Base-by-base conservation (phyloP, 2,797 vertebrate genomes). In the Mus minutoides region DNA sequence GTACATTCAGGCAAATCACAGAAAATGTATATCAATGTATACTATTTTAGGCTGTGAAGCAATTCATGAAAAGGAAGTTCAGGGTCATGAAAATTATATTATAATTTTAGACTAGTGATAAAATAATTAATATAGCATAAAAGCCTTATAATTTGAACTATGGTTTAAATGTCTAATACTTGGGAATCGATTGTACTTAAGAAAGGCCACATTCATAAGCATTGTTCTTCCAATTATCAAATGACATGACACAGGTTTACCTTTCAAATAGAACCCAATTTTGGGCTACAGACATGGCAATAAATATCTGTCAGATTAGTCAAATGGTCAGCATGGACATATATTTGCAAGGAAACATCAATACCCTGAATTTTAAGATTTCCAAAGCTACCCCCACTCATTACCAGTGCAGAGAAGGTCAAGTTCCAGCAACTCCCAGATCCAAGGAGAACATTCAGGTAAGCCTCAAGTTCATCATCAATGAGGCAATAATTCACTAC, bases 131-230 rank as follows among this genome's bases (percentile, higher is more conserved):
- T 9, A 80, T 80, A 43, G 88, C 26, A 93, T 83, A 89, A 90
- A 94, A 94, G 21, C 6, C 17, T 90, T 67, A 83, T 88, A 92
- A 90, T 83, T 94, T 84, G 91, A 54, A 16, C 11, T 75, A n/a
- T 31, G 92, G 77, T 58, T 86, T 88, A 93, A 95, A 95, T 84
- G 94, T 54, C 60, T 77, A 83, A 83, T 75, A 54, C 73, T 86
- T 96, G 43, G 26, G 37, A 94, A 94, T 46, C 76, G 83, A 87
- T 56, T 75, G 3, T 14, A 82, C 40, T 67, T 11, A 43, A 58
- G 2, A 60, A 94, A 88, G 37, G 54, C 4, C 37, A 84, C 43
- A 46, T 88, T 91, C 22, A 71, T 29, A 90, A 54, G 8, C 75
- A 85, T 3, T 29, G 40, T 24, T 88, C 34, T 94, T 77, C 64